Percentiles rank a stretch among this genome's conserved stretches.
phyloP scores from a whole-genome alignment of 2,113 vertebrate genomes.

The Aspidoscelis tigris region DNA sequence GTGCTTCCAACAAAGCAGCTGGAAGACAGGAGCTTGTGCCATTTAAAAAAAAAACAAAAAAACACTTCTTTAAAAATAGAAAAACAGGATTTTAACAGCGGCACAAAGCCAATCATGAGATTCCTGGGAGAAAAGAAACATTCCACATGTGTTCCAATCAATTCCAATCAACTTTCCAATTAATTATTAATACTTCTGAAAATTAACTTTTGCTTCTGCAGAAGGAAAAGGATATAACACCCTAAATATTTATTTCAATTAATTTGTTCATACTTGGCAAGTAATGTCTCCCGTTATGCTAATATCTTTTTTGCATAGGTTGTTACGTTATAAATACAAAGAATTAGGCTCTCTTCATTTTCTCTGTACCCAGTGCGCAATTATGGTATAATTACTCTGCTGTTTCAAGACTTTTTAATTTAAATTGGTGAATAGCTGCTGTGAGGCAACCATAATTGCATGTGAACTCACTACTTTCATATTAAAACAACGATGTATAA shows the following conservation, averaged over 20 bases:
- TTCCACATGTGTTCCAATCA: constrained; percentile 36
- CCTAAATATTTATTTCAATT: constrained; percentile 60
- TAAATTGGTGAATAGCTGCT: constrained; percentile 63
- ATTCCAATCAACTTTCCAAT: constrained; percentile 55
- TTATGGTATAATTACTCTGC: constrained; percentile 67
- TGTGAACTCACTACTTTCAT: constrained; percentile 46
- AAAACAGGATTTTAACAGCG: constrained; percentile 17
- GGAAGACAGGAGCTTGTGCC: constrained; percentile 34
- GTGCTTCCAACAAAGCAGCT: constrained; percentile 47
- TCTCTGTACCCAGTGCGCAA: constrained; percentile 63
- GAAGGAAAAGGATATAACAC: constrained; percentile 30
- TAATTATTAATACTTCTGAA: constrained; percentile 57
- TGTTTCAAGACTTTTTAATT: constrained; percentile 66
- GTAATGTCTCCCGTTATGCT: constrained; percentile 53
- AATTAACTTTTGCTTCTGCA: constrained; percentile 56
- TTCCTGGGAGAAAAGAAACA: constrained; percentile 43
- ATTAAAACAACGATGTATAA: constrained; percentile 53
- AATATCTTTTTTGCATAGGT: constrained; percentile 59
- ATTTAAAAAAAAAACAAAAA: background rate
- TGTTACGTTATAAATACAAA: constrained; percentile 64
- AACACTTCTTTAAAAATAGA: constrained; percentile 13
- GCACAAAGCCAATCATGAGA: constrained; percentile 9
- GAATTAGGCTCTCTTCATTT: constrained; percentile 63
- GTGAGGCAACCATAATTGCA: constrained; percentile 54
- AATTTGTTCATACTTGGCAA: constrained; percentile 55